Percentiles rank a stretch among this genome's conserved stretches.
Evolutionary conservation across 30 jellyfish, hydroid and myxozoan genomes (phyloP).

Genomic region (Aurelia coerulea): DNA sequence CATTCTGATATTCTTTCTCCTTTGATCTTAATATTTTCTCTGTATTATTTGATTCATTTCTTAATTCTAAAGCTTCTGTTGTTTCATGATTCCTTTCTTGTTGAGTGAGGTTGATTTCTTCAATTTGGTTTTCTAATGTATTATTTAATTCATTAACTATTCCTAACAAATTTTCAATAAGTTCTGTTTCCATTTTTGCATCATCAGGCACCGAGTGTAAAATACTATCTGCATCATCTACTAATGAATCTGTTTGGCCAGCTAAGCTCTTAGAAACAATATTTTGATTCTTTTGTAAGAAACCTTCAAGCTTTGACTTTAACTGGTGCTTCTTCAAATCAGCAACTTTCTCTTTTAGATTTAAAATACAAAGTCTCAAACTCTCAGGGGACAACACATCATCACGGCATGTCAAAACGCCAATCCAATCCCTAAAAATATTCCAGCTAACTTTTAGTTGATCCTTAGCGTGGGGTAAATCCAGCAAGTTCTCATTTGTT

Average conservation of each 20-base stretch:
- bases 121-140: no score
- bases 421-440: slow-evolving; percentile 5
- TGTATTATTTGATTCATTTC: background rate
- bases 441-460: background rate
- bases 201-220: no score
- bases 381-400: background rate
- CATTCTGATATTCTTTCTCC: background rate
- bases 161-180: no score
- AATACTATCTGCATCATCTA: background rate
- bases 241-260: background rate
- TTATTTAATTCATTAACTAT: no score
- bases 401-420: background rate
- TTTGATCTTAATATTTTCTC: background rate
- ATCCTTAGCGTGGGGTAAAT: background rate
- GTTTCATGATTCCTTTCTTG: slow-evolving; percentile 4
- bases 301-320: background rate
- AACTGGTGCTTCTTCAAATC: background rate
- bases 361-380: background rate
- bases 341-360: background rate
- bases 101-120: no score
- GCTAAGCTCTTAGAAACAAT: background rate
- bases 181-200: no score
- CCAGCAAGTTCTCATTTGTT: slow-evolving; percentile 4
- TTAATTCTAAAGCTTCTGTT: background rate
- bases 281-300: background rate